phyloP scores from a whole-genome alignment of 1,140 invertebrate genomes.

The Cryptotermes secundus region DNA sequence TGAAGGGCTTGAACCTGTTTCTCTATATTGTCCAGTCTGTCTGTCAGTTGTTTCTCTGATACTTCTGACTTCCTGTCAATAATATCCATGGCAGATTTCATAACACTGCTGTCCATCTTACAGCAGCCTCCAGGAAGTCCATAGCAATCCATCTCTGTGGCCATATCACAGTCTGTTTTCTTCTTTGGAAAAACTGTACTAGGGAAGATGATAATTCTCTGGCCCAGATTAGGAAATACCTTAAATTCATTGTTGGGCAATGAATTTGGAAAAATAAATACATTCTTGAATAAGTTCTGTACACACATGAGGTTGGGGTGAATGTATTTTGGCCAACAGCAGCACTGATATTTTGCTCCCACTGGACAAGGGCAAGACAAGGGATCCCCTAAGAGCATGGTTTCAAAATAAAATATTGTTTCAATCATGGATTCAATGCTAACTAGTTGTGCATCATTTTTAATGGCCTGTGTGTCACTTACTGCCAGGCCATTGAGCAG shows the following conservation, averaged over 20 bases:
- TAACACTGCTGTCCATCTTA: not conserved
- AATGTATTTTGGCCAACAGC: not conserved
- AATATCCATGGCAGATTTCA: slow-evolving; percentile 1
- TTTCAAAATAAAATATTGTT: slow-evolving; percentile 26
- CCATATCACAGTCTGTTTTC: not conserved
- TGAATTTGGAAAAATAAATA: slow-evolving; percentile 2
- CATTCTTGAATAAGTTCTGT: slow-evolving; percentile 2
- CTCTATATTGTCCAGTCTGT: not conserved
- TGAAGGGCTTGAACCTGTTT: not conserved
- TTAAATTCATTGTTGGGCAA: not conserved
- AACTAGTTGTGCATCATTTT: slow-evolving; percentile 72
- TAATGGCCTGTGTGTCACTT: slow-evolving; percentile 73
- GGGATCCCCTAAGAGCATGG: slow-evolving; percentile 3
- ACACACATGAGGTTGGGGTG: not conserved
- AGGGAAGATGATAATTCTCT: not conserved
- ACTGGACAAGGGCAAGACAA: not conserved
- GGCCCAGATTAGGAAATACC: not conserved
- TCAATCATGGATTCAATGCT: slow-evolving; percentile 43
- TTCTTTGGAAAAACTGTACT: not conserved
- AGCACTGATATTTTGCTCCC: not conserved
- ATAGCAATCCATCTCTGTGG: not conserved
- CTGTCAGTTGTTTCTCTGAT: not conserved
- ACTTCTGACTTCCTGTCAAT: not conserved
- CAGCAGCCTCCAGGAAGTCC: not conserved
- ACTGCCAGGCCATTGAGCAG: slow-evolving; percentile 78